These are phyloP conservation scores for Anodontia alba DNA, from an alignment of 2,888 invertebrate species.

Conservation along the genomic window DNA sequence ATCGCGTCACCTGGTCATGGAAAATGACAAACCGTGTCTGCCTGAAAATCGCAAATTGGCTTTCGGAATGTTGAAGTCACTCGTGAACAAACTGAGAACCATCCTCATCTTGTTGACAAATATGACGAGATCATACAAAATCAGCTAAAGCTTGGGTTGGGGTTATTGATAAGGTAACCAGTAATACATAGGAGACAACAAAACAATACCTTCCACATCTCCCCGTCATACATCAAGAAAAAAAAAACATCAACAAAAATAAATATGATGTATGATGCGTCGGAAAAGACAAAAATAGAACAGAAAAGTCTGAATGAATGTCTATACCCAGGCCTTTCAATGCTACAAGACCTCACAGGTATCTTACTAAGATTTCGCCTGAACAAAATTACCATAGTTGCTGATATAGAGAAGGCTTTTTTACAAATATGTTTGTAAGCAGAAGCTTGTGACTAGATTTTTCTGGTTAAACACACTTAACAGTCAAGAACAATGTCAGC, in stretches of 20 bases:
- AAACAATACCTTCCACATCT: slow-evolving; percentile 41
- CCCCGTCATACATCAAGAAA: slow-evolving; percentile 26
- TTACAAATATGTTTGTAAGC: slow-evolving; percentile 23
- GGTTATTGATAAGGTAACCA: slow-evolving; percentile 33
- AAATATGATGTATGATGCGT: slow-evolving; percentile 29
- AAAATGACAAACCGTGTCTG: slow-evolving; percentile 22
- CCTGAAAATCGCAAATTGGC: slow-evolving; percentile 35
- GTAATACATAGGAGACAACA: not conserved
- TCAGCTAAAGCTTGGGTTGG: slow-evolving; percentile 37
- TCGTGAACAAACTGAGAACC: slow-evolving; percentile 17
- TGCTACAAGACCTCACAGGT: slow-evolving; percentile 33
- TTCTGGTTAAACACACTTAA: slow-evolving; percentile 22
- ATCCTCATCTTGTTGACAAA: slow-evolving; percentile 15
- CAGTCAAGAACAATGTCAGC: not conserved
- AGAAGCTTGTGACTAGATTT: slow-evolving; percentile 30
- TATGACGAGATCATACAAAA: slow-evolving; percentile 30
- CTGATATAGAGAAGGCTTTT: slow-evolving; percentile 31
- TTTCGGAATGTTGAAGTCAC: slow-evolving; percentile 29
- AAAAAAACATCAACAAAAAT: slow-evolving; percentile 30
- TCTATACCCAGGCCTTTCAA: slow-evolving; percentile 28
- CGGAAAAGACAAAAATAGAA: slow-evolving; percentile 14
- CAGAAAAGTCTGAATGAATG: slow-evolving; percentile 45
- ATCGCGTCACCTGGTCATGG: slow-evolving; percentile 42
- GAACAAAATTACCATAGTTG: slow-evolving; percentile 18
- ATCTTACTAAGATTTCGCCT: slow-evolving; percentile 35